These are phyloP conservation scores for Electrophaes corylata DNA, from an alignment of 2,888 invertebrate genomes.

Conservation along the genomic window DNA sequence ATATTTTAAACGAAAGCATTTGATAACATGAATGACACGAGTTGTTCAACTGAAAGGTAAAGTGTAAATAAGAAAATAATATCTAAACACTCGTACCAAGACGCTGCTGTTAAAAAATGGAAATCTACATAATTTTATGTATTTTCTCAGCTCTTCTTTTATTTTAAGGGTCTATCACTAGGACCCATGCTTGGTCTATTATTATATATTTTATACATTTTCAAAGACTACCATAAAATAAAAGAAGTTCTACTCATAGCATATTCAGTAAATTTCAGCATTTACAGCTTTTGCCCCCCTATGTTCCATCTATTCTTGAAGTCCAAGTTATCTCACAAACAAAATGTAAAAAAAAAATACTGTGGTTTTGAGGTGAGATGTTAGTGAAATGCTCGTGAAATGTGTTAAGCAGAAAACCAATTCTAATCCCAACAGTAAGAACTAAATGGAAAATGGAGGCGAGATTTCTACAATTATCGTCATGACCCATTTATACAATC, in stretches of 20 bases:
- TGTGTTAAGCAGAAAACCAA: constrained; percentile 49
- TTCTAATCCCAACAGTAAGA: constrained; percentile 39
- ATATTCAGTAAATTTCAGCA: constrained; percentile 61
- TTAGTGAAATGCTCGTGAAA: constrained; percentile 77
- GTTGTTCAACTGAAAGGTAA: constrained; percentile 49
- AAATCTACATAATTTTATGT: constrained; percentile 52
- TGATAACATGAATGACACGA: constrained; percentile 57
- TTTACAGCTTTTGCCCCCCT: constrained; percentile 79
- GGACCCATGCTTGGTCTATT: constrained; percentile 31
- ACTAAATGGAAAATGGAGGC: constrained; percentile 45
- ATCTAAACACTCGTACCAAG: constrained; percentile 82
- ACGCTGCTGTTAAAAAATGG: constrained; percentile 79
- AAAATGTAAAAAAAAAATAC: constrained; percentile 52
- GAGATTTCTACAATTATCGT: constrained; percentile 30
- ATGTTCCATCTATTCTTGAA: constrained; percentile 82
- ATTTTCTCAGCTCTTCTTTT: constrained; percentile 60
- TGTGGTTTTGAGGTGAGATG: constrained; percentile 66
- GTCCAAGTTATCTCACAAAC: constrained; percentile 74
- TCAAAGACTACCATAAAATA: constrained; percentile 37
- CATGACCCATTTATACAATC: constrained; percentile 24
- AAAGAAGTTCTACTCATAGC: constrained; percentile 55
- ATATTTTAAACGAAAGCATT: constrained; percentile 24
- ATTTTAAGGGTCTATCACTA: constrained; percentile 40
- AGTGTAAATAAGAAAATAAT: constrained; percentile 63
- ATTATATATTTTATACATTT: constrained; percentile 24